A percentile compares a stretch with the other conserved stretches of the same genome.
Evolutionary conservation across 2,113 vertebrate species (phyloP).

Genomic region (Salvelinus sp.): DNA sequence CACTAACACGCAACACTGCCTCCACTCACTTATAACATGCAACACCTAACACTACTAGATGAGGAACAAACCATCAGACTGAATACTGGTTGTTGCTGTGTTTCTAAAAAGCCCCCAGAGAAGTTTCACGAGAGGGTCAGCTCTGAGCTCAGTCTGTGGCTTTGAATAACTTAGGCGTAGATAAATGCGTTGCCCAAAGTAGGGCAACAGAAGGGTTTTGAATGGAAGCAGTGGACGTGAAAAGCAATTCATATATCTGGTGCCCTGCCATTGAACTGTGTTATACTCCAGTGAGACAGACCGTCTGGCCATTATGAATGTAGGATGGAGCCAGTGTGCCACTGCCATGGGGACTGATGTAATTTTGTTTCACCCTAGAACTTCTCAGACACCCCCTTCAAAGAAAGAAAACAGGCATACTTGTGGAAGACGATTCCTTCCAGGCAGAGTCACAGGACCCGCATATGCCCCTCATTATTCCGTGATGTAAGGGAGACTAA

Average conservation of each 20-base stretch:
- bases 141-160: background rate
- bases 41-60: background rate
- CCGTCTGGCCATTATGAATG: too few species aligned
- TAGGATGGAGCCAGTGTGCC: too few species aligned
- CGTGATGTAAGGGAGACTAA: conserved; percentile 40
- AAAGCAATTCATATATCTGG: background rate
- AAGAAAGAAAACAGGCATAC: too few species aligned
- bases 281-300: background rate
- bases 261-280: conserved; percentile 4
- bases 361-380: too few species aligned
- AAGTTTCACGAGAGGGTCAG: background rate
- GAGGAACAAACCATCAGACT: background rate
- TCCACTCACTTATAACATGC: too few species aligned
- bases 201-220: conserved; percentile 15
- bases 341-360: too few species aligned
- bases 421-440: background rate
- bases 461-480: conserved; percentile 52
- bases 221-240: background rate
- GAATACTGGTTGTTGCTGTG: background rate
- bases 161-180: background rate
- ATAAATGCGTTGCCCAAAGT: conserved; percentile 6
- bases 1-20: background rate
- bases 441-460: conserved; percentile 24
- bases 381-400: too few species aligned
- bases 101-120: background rate